Conservation (phyloP, 1,140 invertebrate species). For the Berghia stephanieae region DNA sequence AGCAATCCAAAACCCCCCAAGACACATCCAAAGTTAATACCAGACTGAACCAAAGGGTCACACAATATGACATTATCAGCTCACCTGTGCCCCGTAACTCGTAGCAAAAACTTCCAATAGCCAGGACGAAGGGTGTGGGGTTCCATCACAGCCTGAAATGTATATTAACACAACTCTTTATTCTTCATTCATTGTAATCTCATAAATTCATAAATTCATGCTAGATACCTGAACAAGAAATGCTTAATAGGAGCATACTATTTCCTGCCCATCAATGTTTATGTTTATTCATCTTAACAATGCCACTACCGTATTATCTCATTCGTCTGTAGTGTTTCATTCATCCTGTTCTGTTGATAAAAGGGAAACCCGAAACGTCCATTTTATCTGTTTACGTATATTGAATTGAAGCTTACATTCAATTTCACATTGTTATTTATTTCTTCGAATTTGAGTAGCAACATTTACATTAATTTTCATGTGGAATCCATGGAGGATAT, state of each 20-base stretch:
- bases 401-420: too few species aligned
- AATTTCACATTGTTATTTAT: too few species aligned
- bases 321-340: too few species aligned
- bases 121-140: constrained; percentile 80
- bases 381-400: too few species aligned
- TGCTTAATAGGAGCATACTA: too few species aligned
- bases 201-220: not conserved
- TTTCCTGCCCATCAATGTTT: too few species aligned
- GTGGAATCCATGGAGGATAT: not conserved
- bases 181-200: not conserved
- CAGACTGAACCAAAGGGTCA: not conserved
- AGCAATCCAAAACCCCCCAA: not conserved
- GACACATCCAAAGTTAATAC: not conserved
- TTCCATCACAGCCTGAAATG: constrained; percentile 75
- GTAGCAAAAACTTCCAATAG: constrained; percentile 85
- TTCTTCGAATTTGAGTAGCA: too few species aligned
- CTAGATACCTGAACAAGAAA: not conserved
- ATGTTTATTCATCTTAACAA: too few species aligned
- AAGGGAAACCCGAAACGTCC: too few species aligned
- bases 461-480: too few species aligned
- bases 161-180: not conserved
- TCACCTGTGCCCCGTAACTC: constrained; percentile 78
- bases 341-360: too few species aligned
- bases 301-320: too few species aligned
- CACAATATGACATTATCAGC: constrained; percentile 15